phyloP scores from a whole-genome alignment of 2,888 invertebrate genomes.

The Acleris cristana region DNA sequence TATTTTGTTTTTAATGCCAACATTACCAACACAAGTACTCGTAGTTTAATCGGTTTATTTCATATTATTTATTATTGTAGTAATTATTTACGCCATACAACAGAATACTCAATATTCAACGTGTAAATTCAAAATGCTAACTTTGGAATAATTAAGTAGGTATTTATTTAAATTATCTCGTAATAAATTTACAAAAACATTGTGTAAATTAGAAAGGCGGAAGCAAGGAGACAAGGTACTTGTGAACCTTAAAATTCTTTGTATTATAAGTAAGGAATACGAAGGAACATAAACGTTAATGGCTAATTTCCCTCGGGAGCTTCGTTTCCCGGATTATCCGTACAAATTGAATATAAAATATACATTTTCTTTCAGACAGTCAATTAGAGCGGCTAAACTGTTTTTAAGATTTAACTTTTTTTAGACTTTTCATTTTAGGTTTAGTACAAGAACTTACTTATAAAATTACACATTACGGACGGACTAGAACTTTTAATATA shows the following conservation, averaged over 20 bases:
- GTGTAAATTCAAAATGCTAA: background rate
- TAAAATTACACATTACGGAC: no score
- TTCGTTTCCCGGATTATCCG: conserved; percentile 63
- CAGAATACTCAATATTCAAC: no score
- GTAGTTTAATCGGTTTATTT: no score
- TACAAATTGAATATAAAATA: conserved; percentile 40
- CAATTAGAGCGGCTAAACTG: conserved; percentile 1
- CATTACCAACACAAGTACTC: no score
- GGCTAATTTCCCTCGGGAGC: conserved; percentile 72
- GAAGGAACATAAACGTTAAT: conserved; percentile 70
- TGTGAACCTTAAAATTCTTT: conserved; percentile 36
- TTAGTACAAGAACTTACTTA: no score
- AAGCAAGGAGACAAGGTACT: conserved; percentile 4
- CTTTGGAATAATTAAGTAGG: background rate
- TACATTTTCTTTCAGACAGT: background rate
- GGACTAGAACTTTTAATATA: no score
- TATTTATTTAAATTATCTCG: background rate
- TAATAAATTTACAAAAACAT: background rate
- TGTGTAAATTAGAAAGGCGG: conserved; percentile 1
- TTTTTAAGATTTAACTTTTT: background rate
- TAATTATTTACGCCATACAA: no score
- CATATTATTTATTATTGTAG: no score
- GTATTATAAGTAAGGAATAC: conserved; percentile 63
- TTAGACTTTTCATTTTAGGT: background rate
- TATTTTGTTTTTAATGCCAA: no score